Percentiles rank a stretch among this genome's conserved stretches.
phyloP scores from a whole-genome alignment of 2,797 vertebrate species.

The Danio choprae region DNA sequence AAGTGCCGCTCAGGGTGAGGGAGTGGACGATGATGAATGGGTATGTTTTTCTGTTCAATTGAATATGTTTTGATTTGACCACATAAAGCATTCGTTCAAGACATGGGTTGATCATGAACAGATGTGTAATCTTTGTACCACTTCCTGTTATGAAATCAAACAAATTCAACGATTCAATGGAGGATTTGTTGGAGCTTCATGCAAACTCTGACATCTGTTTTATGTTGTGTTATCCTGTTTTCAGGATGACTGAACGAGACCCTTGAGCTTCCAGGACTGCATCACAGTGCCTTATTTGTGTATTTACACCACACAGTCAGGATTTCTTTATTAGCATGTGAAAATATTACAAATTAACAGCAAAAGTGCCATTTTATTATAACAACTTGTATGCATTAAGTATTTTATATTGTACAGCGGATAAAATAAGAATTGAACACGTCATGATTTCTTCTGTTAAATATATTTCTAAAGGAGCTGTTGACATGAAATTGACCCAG shows the following conservation, averaged over 20 bases:
- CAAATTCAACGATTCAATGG: neutral
- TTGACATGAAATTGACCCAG: too few relatives aligned
- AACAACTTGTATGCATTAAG: neutral
- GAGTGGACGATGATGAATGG: constrained; percentile 89
- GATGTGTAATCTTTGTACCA: constrained; percentile 2
- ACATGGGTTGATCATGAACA: constrained; percentile 12
- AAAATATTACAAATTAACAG: constrained; percentile 38
- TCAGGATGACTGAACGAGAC: constrained; percentile 75
- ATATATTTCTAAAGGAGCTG: too few relatives aligned
- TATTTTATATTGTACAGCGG: constrained; percentile 8
- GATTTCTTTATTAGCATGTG: constrained; percentile 1
- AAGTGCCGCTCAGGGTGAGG: constrained; percentile 73
- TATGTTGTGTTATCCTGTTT: constrained; percentile 48
- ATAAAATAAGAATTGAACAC: too few relatives aligned
- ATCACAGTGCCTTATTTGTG: constrained; percentile 20
- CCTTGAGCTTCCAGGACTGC: neutral
- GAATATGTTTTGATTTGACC: neutral
- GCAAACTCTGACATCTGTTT: constrained; percentile 32
- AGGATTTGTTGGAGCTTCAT: neutral
- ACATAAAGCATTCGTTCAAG: neutral
- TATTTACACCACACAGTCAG: neutral
- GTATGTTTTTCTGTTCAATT: constrained; percentile 67
- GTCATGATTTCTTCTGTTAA: too few relatives aligned
- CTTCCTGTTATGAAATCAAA: neutral
- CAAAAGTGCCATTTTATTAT: constrained; percentile 12